A percentile compares a stretch with the other conserved stretches of the same genome.
Evolutionary conservation across 2,888 invertebrate species (phyloP).

Genomic region (Lasiommata megera): DNA sequence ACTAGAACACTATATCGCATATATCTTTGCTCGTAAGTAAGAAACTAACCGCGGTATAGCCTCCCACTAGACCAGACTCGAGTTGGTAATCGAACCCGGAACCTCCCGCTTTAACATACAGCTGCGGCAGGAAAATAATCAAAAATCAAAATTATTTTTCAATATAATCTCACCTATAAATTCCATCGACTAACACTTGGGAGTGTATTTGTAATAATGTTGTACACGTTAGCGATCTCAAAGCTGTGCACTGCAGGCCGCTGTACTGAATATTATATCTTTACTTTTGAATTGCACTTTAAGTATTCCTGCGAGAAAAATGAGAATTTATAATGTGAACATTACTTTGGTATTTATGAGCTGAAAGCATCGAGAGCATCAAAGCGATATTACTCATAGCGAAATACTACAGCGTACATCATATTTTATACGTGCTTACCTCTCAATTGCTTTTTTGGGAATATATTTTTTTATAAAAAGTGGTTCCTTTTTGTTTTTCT

Average conservation of each 20-base stretch:
- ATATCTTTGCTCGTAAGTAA: too few species aligned
- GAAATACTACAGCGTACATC: not conserved
- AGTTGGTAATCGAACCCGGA: too few species aligned
- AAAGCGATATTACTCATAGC: not conserved
- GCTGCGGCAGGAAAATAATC: too few species aligned
- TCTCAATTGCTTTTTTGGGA: not conserved
- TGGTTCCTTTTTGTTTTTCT: too few species aligned
- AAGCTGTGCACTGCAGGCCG: not conserved
- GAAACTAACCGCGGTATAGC: too few species aligned
- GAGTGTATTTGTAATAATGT: not conserved
- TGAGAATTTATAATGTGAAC: conserved; percentile 19
- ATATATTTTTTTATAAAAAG: not conserved
- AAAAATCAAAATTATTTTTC: too few species aligned
- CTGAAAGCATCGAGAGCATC: not conserved
- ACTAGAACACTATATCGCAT: too few species aligned
- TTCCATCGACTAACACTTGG: too few species aligned
- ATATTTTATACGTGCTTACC: not conserved
- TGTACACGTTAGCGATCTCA: not conserved
- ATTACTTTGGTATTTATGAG: conserved; percentile 12
- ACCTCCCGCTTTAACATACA: too few species aligned
- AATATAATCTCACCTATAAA: too few species aligned
- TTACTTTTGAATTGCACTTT: conserved; percentile 1
- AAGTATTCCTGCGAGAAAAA: conserved; percentile 18
- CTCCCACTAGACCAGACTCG: too few species aligned
- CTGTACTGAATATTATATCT: conserved; percentile 4